phyloP scores from a whole-genome alignment of 1,140 invertebrate genomes.

The Coenobita brevimanus region DNA sequence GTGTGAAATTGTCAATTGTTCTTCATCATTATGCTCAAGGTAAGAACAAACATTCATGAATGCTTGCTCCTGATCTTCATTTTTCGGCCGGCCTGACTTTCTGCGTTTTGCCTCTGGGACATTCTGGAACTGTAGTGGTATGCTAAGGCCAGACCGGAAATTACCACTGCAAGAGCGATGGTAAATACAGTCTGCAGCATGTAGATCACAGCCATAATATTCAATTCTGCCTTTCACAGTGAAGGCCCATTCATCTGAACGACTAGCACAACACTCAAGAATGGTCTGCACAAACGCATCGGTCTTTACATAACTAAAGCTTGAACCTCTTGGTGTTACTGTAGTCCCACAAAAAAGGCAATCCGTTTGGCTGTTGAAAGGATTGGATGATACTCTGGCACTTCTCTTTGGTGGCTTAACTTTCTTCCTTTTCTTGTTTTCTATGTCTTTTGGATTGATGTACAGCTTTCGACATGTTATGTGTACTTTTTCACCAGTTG shows the following conservation, averaged over 20 bases:
- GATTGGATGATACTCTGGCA: not conserved
- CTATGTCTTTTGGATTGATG: not conserved
- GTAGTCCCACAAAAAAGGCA: slow-evolving; percentile 19
- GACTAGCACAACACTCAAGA: not conserved
- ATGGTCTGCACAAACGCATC: not conserved
- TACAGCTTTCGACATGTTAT: not conserved
- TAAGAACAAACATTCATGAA: no score
- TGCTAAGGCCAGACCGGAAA: no score
- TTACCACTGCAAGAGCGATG: no score
- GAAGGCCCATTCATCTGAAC: slow-evolving; percentile 1
- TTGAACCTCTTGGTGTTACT: not conserved
- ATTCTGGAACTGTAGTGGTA: no score
- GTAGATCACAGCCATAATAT: not conserved
- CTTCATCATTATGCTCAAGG: not conserved
- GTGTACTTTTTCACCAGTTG: slow-evolving; percentile 2
- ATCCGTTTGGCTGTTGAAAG: slow-evolving; percentile 25
- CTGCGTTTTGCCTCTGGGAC: no score
- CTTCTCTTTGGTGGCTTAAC: slow-evolving; percentile 8
- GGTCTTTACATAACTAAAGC: not conserved
- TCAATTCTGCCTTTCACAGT: slow-evolving; percentile 8
- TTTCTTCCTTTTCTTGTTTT: not conserved
- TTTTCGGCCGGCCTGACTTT: no score
- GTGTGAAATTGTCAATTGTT: slow-evolving; percentile 26
- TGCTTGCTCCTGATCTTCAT: no score
- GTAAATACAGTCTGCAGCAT: slow-evolving; percentile 13